phyloP scores from a whole-genome alignment of 1,140 invertebrate species.

The Calycopis cecrops region DNA sequence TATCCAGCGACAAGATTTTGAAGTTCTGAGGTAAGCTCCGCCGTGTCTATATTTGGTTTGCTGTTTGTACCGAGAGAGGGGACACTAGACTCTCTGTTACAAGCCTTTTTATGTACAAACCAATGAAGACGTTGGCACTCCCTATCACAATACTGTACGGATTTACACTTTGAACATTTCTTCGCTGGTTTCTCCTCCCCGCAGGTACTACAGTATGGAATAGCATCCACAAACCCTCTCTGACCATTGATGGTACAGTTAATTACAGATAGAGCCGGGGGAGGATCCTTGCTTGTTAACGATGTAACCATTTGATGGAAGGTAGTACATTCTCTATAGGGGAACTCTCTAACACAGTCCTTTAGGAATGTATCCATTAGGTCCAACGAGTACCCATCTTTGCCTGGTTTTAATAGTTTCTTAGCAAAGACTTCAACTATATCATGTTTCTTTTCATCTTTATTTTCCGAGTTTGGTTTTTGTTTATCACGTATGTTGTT shows the following conservation, averaged over 20 bases:
- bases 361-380: conserved; percentile 89
- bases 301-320: conserved; percentile 89
- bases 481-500: conserved; percentile 79
- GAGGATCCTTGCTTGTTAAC: conserved; percentile 81
- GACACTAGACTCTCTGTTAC: conserved; percentile 75
- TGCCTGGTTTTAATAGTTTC: conserved; percentile 85
- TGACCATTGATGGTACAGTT: conserved; percentile 92
- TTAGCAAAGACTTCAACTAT: conserved; percentile 83
- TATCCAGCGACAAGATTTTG: conserved; percentile 67
- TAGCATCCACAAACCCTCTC: conserved; percentile 83
- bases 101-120: conserved; percentile 95
- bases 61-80: conserved; percentile 41
- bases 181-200: conserved; percentile 91
- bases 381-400: conserved; percentile 84
- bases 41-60: conserved; percentile 58
- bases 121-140: conserved; percentile 97
- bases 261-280: conserved; percentile 84
- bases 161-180: conserved; percentile 97
- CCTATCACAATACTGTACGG: conserved; percentile 94
- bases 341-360: conserved; percentile 91
- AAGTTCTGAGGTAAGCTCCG: conserved; percentile 64
- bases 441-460: conserved; percentile 79
- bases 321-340: conserved; percentile 88
- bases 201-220: conserved; percentile 89
- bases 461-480: conserved; percentile 68